Evolutionary conservation across 1,140 invertebrate species (phyloP), one percentile per base, ranked within the genome.

Genomic region (Dysdera silvatica): DNA sequence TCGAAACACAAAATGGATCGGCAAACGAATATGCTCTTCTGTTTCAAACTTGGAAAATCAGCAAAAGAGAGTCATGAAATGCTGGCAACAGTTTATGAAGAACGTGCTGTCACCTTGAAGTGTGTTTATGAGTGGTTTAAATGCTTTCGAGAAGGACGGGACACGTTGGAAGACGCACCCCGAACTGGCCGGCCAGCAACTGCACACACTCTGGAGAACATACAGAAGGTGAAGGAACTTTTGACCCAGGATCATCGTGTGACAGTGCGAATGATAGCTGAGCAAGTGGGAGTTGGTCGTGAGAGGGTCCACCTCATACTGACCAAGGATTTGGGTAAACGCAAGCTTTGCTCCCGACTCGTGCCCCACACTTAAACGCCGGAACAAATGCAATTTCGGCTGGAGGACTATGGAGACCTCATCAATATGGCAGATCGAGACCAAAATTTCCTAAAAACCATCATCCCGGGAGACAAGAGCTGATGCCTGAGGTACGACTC

Each of bases 301-400:
- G 47, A 49, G 47, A 49, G 23, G 41, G 26, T 18, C 28, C 48
- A 51, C 29, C 24, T 18, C 3, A 51, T 26, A 4, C 10, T 51
- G 48, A 31, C 48, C 16, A 26, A 51, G 8, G 14, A 31, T 51
- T 51, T 51, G 26, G 48, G 26, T 31, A 51, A 31, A 31, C 4
- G 12, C 3, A 51, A 51, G 48, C 12, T 51, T 2, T 32, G 28
- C 28, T 4, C 28, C 48, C n/a, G 14, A 23, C n/a, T 48, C 6
- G 45, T 51, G 33, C 33, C 59, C 14, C 49, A 54, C 16, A 32
- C 14, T 16, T 23, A 41, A 2, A 54, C 59, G 1, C 20, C 18
- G 6, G 49, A 41, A 54, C 35, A 61, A 35, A 54, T 29, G 3
- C 28, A 61, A 54, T 14, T 29, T 61, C 49, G 49, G 18, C 10